Conservation (phyloP, 2,888 invertebrate species). For the Agonum fuliginosum region DNA sequence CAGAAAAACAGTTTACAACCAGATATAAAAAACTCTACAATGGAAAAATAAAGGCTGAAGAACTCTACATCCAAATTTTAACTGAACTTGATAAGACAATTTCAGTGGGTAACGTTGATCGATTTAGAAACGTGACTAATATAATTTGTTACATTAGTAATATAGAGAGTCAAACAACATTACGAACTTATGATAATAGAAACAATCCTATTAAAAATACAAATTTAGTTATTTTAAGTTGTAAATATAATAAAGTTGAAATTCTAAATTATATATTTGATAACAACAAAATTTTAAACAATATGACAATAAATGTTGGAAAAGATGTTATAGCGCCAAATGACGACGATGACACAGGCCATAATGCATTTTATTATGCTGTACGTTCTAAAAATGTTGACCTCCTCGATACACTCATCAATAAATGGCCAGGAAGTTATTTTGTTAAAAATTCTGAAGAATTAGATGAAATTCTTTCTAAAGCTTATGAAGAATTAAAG, state of each 20-base stretch:
- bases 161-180: background rate
- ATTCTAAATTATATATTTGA: background rate
- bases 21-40: background rate
- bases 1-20: background rate
- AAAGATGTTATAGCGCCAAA: too few species aligned
- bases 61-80: background rate
- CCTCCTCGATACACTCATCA: too few species aligned
- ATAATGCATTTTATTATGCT: too few species aligned
- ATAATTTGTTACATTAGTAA: background rate
- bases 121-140: background rate
- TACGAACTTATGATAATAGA: background rate
- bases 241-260: background rate
- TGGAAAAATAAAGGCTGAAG: background rate
- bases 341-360: too few species aligned
- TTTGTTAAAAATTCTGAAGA: too few species aligned
- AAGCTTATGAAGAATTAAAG: too few species aligned
- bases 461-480: too few species aligned
- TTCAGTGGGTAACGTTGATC: background rate
- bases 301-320: too few species aligned
- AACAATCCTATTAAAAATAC: background rate
- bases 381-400: too few species aligned
- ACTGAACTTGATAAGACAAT: background rate
- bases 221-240: too few species aligned
- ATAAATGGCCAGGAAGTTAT: too few species aligned
- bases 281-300: background rate